These are phyloP conservation scores for Tipula unca DNA, from an alignment of 2,888 invertebrate genomes.

Conservation along the genomic window DNA sequence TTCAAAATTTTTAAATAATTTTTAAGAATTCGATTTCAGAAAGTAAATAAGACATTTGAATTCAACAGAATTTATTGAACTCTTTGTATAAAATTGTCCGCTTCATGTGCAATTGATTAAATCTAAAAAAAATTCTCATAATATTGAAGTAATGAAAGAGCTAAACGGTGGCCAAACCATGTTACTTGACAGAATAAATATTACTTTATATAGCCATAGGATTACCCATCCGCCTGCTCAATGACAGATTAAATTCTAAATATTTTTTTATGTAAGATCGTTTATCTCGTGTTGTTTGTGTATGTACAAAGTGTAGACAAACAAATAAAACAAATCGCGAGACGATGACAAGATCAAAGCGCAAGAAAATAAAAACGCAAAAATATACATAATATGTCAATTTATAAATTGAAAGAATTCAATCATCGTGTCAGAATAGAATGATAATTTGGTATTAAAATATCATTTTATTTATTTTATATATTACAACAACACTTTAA, in stretches of 20 bases:
- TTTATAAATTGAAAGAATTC: constrained; percentile 8
- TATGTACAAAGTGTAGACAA: not conserved
- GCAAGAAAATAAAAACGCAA: not conserved
- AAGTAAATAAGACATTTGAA: too few relatives aligned
- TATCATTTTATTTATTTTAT: not conserved
- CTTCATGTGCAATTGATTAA: too few relatives aligned
- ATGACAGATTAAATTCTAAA: not conserved
- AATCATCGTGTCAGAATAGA: constrained; percentile 1
- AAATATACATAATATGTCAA: constrained; percentile 8
- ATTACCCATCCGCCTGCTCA: not conserved
- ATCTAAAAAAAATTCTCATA: too few relatives aligned
- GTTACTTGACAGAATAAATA: too few relatives aligned
- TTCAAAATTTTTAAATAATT: too few relatives aligned
- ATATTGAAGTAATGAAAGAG: too few relatives aligned
- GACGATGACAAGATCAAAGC: not conserved
- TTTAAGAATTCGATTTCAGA: too few relatives aligned
- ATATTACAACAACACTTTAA: not conserved
- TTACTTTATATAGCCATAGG: too few relatives aligned
- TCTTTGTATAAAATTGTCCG: too few relatives aligned
- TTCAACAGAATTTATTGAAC: too few relatives aligned
- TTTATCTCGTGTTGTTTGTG: not conserved
- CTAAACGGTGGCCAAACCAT: too few relatives aligned
- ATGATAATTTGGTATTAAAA: not conserved
- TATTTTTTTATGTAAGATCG: not conserved
- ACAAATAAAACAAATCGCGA: not conserved